Conservation (phyloP, 35 echinoderm and acorn worm genomes). For the Chiridota heheva region DNA sequence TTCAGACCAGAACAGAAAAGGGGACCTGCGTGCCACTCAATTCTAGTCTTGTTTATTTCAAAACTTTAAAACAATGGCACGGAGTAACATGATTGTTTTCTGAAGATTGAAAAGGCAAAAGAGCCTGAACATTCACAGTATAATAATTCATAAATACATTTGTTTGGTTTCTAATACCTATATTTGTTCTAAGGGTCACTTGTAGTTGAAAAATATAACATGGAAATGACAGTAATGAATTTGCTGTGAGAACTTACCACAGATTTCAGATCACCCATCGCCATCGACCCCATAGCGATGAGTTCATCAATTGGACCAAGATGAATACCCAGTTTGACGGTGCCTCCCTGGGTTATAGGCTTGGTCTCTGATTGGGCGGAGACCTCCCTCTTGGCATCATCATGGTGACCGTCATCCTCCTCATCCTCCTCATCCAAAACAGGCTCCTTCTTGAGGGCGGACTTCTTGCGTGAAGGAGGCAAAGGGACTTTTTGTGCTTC, state of each 20-base stretch:
- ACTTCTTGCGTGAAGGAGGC: not conserved
- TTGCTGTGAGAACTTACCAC: constrained; percentile 59
- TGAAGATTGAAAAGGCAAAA: no score
- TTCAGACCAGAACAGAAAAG: no score
- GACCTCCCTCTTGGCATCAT: constrained; percentile 28
- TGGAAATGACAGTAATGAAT: no score
- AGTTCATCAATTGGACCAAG: constrained; percentile 82
- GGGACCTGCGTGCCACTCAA: no score
- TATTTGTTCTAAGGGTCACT: no score
- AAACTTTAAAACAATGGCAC: no score
- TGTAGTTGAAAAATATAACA: not conserved
- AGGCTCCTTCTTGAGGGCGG: no score
- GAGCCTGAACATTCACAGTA: no score
- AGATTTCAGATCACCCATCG: constrained; percentile 67
- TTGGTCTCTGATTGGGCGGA: constrained; percentile 41
- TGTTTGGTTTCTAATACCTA: no score
- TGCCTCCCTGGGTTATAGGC: constrained; percentile 40
- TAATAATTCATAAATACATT: no score
- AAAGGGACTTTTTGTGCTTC: not conserved
- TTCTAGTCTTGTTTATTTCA: no score
- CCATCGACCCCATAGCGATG: constrained; percentile 78
- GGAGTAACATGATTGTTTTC: no score
- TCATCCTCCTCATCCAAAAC: not conserved
- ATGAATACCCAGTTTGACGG: constrained; percentile 73
- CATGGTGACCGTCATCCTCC: not conserved